Evolutionary conservation across 2,113 vertebrate species (phyloP), one percentile per base, ranked within the genome.

Genomic region (Abramis brama): DNA sequence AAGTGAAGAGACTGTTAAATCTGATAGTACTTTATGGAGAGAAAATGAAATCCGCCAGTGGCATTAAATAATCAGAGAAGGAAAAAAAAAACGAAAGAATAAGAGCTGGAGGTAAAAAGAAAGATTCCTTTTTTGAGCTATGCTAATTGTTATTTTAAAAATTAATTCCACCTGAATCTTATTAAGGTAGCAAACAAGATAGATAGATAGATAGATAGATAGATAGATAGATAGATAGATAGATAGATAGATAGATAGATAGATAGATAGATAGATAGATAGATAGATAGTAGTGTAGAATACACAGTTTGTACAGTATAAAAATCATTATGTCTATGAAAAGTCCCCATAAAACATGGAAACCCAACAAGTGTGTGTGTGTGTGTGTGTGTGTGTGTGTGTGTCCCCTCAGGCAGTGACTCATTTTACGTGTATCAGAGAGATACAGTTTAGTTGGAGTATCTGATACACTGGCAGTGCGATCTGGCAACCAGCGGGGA

Each of bases 391-490:
- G 62, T 45, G 78, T 70, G 78, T 82, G 86, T 76, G 57, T 68
- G 82, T 64, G 75, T 64, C 0, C 2, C 36, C 7, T 39, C 39
- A 36, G 45, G 43, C 27, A 75, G 45, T 50, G 43, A 50, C 45
- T 27, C n/a, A 75, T 43, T 52, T 27, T 47, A 70, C 7, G n/a
- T 55, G 74, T 27, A 7, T 68, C 21, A 17, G 5, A n/a, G 11
- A 39, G 9, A 15, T 77, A 52, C 43, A 6, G 7, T 73, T 25
- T 4, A 1, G 7, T 74, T 76, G 75, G 85, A 87, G 90, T 89
- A 47, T 64, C 52, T 68, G 82, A 50, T 74, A 79, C 71, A 45
- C 59, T 71, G 84, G 86, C 83, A 88, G 21, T 10, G 52, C 36
- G n/a, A 75, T 79, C 74, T 71, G 73, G 43, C 75, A 77, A 55